Conservation (phyloP, 1,140 invertebrate genomes). For the Chironomus tepperi region DNA sequence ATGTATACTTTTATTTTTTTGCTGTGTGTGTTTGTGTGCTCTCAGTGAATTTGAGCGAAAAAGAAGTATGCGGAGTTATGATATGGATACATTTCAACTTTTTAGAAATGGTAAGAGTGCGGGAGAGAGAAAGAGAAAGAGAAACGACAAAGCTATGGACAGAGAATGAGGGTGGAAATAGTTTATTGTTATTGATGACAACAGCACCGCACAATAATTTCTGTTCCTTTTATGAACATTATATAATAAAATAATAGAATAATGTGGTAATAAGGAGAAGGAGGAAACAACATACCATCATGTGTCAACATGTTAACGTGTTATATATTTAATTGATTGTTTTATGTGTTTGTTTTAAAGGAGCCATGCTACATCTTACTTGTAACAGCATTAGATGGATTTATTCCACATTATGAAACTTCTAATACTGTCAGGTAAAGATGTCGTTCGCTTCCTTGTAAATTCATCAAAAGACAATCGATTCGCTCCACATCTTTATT, state of each 20-base stretch:
- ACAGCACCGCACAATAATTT: neutral
- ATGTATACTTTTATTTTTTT: neutral
- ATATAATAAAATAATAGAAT: neutral
- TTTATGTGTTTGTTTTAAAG: neutral
- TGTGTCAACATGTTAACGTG: neutral
- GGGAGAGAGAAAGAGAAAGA: too few species aligned
- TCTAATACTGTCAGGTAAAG: conserved; percentile 24
- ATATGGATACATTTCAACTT: neutral
- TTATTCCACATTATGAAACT: neutral
- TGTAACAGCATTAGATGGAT: conserved; percentile 22
- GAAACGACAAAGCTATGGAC: too few species aligned
- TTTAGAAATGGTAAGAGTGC: neutral
- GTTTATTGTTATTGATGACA: conserved; percentile 13
- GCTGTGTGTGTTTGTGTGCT: neutral
- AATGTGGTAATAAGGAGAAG: conserved; percentile 1
- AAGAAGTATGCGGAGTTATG: neutral
- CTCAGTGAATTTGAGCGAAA: too few species aligned
- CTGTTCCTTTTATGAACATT: neutral
- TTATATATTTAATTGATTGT: neutral
- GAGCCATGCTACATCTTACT: conserved; percentile 22
- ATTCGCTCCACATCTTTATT: neutral
- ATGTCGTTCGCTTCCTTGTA: conserved; percentile 11
- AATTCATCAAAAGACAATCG: neutral
- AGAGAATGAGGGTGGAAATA: neutral
- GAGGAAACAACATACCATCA: neutral